phyloP scores from a whole-genome alignment of 2,797 vertebrate genomes.

The Manis pentadactyla region DNA sequence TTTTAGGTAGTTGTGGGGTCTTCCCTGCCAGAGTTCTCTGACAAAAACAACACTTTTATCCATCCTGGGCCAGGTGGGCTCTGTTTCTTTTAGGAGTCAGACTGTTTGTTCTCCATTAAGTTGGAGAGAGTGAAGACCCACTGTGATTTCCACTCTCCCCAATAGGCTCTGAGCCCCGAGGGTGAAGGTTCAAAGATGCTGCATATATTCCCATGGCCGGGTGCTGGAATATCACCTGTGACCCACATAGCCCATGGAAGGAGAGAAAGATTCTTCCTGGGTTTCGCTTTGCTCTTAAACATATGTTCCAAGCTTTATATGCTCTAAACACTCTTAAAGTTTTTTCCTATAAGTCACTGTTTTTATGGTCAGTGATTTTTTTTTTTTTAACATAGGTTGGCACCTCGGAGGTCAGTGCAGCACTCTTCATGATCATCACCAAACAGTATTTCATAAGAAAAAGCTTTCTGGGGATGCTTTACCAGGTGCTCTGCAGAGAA shows the following conservation, averaged over 20 bases:
- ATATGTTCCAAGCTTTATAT: not conserved
- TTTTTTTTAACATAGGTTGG: not conserved
- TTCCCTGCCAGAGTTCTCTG: not conserved
- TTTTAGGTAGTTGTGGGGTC: not conserved
- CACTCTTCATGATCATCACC: not conserved
- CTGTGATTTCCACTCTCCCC: too few species aligned
- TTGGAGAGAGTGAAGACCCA: not conserved
- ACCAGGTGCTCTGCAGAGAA: not conserved
- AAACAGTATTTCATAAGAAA: not conserved
- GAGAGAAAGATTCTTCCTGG: not conserved
- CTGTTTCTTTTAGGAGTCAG: not conserved
- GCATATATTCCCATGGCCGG: accelerated
- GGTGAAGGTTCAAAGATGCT: not conserved
- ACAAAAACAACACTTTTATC: not conserved
- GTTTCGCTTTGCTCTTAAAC: not conserved
- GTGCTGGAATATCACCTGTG: not conserved
- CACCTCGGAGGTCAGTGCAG: not conserved
- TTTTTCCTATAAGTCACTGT: not conserved
- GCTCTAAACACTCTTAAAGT: not conserved
- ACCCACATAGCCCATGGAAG: not conserved
- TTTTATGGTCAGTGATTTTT: not conserved
- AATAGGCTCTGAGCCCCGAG: not conserved
- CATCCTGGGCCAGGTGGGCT: not conserved
- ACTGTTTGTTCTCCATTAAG: not conserved
- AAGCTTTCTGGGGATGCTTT: not conserved